Evolutionary conservation across 2,113 vertebrate species (phyloP), one percentile per base, ranked within the genome.

Genomic region (Nerophis lumbriciformis): DNA sequence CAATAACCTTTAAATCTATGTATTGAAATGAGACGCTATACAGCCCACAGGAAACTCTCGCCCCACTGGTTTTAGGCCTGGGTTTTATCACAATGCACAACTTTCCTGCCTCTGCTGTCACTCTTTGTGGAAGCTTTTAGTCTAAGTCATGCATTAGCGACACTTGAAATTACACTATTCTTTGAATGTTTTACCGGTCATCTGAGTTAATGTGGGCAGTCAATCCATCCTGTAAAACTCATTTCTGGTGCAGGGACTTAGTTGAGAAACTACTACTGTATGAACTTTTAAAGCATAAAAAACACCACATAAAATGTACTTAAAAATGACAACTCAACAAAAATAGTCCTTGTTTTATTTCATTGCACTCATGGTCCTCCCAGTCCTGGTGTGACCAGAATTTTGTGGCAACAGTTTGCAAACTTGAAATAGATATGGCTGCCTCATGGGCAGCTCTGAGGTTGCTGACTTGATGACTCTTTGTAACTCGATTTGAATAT

Each of bases 41-140:
- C 4, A 54, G 21, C 45, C 21, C 9, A 52, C 39, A 11, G 61
- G 62, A 58, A 49, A 65, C 58, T 35, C 61, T 48, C 42, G 28
- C 38, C 10, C 35, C 16, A 0, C 57, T 57, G 48, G 53, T 69
- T 53, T 58, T 39, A 13, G 38, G 8, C 42, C 38, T 51, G 54
- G 59, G 53, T 51, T 70, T 75, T 66, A 48, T 52, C 58, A 68
- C 47, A 67, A 63, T 48, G 8, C 13, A 45, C 45, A 73, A 36
- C 13, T 42, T 72, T 71, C 45, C 15, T 47, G 49, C 54, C 49
- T 16, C 28, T 28, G 39, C 21, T 52, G 14, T 10, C 39, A 45
- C 16, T 61, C 38, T 57, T 4, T 8, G 4, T 50, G 39, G 53
- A 52, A 67, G 47, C 14, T 14, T 50, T 61, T 48, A 65, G 48